phyloP scores from a whole-genome alignment of 2,797 vertebrate genomes.

The Anguilla obscura region DNA sequence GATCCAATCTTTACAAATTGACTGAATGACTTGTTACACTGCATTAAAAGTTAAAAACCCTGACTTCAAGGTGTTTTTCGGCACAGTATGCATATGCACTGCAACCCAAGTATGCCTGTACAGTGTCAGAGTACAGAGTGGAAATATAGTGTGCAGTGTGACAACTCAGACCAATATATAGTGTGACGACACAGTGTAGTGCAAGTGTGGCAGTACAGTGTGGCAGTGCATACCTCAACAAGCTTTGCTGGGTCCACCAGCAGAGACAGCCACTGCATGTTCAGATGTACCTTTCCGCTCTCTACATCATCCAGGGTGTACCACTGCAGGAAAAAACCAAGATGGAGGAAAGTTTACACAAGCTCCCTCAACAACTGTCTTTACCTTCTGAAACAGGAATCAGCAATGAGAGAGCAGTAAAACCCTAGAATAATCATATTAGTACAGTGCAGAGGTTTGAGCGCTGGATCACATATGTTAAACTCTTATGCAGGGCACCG shows the following conservation, averaged over 20 bases:
- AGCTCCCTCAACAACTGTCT: background rate
- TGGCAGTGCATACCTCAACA: conserved; percentile 68
- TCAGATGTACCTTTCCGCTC: conserved; percentile 80
- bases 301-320: conserved; percentile 76
- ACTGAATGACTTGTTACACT: no score
- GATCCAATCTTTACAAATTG: no score
- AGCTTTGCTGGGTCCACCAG: conserved; percentile 69
- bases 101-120: background rate
- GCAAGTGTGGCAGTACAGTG: background rate
- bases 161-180: background rate
- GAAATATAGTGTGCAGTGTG: background rate
- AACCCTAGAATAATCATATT: background rate
- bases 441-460: background rate
- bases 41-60: no score
- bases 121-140: background rate
- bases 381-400: background rate
- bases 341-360: background rate
- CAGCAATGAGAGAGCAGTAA: background rate
- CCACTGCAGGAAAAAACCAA: conserved; percentile 75
- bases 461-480: background rate
- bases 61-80: no score
- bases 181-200: background rate
- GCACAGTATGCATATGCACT: no score
- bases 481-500: background rate
- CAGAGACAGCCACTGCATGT: conserved; percentile 89